Evolutionary conservation across 2,113 vertebrate species (phyloP).

Genomic region (Eidolon helvum): DNA sequence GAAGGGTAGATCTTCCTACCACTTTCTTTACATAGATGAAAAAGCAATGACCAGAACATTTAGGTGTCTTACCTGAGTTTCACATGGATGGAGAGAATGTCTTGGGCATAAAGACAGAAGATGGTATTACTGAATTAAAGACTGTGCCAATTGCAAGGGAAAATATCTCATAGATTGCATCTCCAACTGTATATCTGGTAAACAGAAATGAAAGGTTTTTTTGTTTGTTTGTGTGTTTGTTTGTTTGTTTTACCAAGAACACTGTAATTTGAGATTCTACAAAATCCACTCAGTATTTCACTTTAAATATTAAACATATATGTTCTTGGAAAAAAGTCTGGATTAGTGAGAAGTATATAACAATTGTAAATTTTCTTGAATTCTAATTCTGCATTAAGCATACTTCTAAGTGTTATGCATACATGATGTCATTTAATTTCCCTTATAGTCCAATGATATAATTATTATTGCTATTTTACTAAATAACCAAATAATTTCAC

Average conservation of each 20-base stretch:
- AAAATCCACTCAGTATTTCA: neutral
- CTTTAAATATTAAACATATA: neutral
- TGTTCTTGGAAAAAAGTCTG: neutral
- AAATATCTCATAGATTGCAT: neutral
- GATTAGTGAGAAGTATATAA: neutral
- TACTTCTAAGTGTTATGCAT: neutral
- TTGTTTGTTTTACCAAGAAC: neutral
- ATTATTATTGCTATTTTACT: neutral
- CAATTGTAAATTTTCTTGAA: neutral
- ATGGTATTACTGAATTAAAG: neutral
- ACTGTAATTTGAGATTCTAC: neutral
- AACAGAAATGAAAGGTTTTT: neutral
- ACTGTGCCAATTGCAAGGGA: neutral
- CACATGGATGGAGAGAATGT: neutral
- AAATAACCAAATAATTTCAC: neutral
- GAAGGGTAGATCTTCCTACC: neutral
- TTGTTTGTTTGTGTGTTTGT: too few species aligned
- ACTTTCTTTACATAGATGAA: neutral
- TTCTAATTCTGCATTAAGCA: neutral
- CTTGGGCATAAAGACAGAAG: neutral
- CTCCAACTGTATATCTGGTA: neutral
- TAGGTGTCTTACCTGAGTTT: neutral
- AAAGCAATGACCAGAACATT: neutral
- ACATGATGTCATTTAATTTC: neutral
- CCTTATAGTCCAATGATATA: neutral